A percentile compares a stretch with the other conserved stretches of the same genome.
Conservation (phyloP, 2,888 invertebrate species). For the Sphaeridia pumilis region DNA sequence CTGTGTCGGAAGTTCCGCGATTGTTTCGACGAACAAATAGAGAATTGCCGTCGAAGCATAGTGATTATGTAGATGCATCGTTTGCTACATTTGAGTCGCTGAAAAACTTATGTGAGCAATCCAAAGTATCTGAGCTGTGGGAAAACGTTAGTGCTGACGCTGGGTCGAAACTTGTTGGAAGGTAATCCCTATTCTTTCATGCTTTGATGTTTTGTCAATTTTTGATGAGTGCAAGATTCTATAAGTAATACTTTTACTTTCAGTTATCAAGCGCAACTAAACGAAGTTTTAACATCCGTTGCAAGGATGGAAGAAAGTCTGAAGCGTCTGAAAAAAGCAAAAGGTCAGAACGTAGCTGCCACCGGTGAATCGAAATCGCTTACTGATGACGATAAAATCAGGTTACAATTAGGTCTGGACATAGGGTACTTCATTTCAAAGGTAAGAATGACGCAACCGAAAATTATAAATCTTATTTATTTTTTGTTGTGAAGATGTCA, state of each 20-base stretch:
- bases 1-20: constrained; percentile 81
- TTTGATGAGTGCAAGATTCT: neutral
- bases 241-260: constrained; percentile 1
- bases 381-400: constrained; percentile 87
- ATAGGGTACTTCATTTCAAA: constrained; percentile 59
- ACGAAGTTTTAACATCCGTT: constrained; percentile 82
- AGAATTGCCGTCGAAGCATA: constrained; percentile 67
- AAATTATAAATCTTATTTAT: no score
- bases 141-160: constrained; percentile 22
- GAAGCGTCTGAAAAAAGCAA: constrained; percentile 71
- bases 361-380: constrained; percentile 42
- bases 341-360: constrained; percentile 44
- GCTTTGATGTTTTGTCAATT: neutral
- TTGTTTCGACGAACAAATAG: constrained; percentile 84
- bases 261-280: constrained; percentile 49
- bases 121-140: constrained; percentile 20
- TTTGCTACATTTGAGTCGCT: constrained; percentile 24
- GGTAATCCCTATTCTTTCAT: constrained; percentile 11
- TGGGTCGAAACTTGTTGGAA: constrained; percentile 19
- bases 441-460: no score
- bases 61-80: constrained; percentile 59
- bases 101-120: constrained; percentile 11
- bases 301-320: constrained; percentile 92
- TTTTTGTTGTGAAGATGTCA: no score
- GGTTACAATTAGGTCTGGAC: constrained; percentile 77